Evolutionary conservation across 2,888 invertebrate genomes (phyloP), one percentile per base, ranked within the genome.

Genomic region (Caenorhabditis doughertyi): DNA sequence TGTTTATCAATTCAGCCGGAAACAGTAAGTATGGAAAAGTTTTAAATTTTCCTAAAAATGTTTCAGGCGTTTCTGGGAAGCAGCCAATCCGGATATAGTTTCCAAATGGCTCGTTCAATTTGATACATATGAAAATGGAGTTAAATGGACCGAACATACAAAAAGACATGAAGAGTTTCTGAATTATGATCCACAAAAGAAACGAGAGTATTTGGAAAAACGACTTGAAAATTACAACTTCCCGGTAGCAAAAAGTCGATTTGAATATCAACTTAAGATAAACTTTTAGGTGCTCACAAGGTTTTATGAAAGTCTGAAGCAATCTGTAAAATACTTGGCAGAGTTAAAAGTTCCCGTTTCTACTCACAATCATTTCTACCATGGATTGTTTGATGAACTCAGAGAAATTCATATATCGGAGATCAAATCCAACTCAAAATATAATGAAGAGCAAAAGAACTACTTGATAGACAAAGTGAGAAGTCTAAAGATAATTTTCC

Each of bases 41-140:
- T 29, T n/a, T 29, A 25, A 3, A 60, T 23, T 47, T 32, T 21
- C 3, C 2, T 21, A 27, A 25, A 27, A 35, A n/a, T 11, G 11
- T 79, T 79, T 25, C 67, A 80, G 80, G 47, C 16, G 56, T 2
- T 53, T 81, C 1, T 81, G 70, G 64, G 74, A 81, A 23, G 58
- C 47, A 1, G 23, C 65, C 4, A 51, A 76, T 32, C 32, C 49
- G 3, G 71, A 62, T 35, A 3, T 58, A 2, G 39, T 76, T 18
- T 81, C 81, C 1, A 35, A 58, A 32, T 81, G 76, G 76, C 23
- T 71, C 16, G 76, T 81, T 0, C 73, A 81, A 53, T 76, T 76
- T 18, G 53, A 65, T 16, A 81, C 81, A 2, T 76, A 51, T n/a
- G 9, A 42, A 8, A 56, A 71, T 55, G 81, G 81, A n/a, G 35